phyloP scores from a whole-genome alignment of 2,797 vertebrate genomes.

The Tenualosa ilisha region DNA sequence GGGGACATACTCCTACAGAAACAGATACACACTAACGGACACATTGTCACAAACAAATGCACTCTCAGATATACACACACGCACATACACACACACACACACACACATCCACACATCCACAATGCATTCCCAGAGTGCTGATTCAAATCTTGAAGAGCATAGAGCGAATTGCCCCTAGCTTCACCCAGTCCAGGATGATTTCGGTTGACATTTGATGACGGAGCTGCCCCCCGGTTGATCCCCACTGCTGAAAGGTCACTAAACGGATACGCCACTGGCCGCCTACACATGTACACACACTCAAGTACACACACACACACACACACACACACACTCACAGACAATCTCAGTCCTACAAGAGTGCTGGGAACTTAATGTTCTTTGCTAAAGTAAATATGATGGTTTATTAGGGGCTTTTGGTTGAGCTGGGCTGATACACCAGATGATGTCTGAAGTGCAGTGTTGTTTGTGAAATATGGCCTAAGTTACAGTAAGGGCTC shows the following conservation, averaged over 20 bases:
- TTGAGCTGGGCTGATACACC: background rate
- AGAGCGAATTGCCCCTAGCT: background rate
- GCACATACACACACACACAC: background rate
- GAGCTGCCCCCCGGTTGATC: conserved; percentile 27
- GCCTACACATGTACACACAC: conserved; percentile 10
- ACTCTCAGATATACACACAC: background rate
- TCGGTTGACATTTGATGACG: conserved; percentile 31
- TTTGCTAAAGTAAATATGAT: background rate
- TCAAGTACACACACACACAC: background rate
- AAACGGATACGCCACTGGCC: background rate
- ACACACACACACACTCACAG: background rate
- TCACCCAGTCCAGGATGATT: conserved; percentile 8
- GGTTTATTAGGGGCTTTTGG: background rate
- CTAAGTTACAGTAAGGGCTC: background rate
- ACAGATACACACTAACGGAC: background rate
- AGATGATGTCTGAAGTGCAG: background rate
- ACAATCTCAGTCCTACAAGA: background rate
- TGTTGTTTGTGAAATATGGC: background rate
- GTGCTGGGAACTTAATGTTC: background rate
- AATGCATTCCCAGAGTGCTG: background rate
- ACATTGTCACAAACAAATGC: background rate
- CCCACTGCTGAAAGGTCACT: conserved; percentile 20
- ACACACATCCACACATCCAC: background rate
- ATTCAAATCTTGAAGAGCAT: background rate
- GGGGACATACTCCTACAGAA: background rate